These are phyloP conservation scores for Dendrolimus houi DNA, from an alignment of 2,888 invertebrate genomes.

Conservation along the genomic window DNA sequence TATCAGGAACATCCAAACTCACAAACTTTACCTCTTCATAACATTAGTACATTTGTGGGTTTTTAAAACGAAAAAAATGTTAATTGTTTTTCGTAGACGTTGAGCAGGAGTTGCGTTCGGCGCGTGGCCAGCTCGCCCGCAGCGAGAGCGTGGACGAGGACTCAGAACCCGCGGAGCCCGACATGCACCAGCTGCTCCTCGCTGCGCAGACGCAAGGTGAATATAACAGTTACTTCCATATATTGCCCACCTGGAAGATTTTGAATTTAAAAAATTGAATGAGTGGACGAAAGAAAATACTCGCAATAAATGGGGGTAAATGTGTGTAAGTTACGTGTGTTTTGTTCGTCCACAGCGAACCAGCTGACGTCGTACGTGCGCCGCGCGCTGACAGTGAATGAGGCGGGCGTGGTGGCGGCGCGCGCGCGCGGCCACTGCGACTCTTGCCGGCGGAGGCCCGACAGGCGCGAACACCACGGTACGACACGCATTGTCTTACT, in stretches of 20 bases:
- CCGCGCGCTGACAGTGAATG: slow-evolving; percentile 37
- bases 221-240: not conserved
- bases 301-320: no score
- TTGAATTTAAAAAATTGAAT: no score
- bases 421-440: slow-evolving; percentile 37
- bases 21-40: no score
- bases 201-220: slow-evolving; percentile 64
- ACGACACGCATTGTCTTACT: slow-evolving; percentile 1
- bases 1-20: no score
- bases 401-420: slow-evolving; percentile 35
- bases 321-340: not conserved
- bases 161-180: slow-evolving; percentile 16
- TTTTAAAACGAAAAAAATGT: not conserved
- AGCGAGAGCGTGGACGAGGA: slow-evolving; percentile 20
- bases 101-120: slow-evolving; percentile 18
- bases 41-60: not conserved
- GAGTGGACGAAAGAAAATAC: no score
- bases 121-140: slow-evolving; percentile 16
- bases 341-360: slow-evolving; percentile 27
- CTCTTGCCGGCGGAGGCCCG: slow-evolving; percentile 16
- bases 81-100: slow-evolving; percentile 22
- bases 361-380: slow-evolving; percentile 46
- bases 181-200: slow-evolving; percentile 52
- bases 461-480: not conserved
- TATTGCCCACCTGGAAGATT: no score